Conservation (phyloP, 1,140 invertebrate genomes). For the Paralvinella palmiformis region DNA sequence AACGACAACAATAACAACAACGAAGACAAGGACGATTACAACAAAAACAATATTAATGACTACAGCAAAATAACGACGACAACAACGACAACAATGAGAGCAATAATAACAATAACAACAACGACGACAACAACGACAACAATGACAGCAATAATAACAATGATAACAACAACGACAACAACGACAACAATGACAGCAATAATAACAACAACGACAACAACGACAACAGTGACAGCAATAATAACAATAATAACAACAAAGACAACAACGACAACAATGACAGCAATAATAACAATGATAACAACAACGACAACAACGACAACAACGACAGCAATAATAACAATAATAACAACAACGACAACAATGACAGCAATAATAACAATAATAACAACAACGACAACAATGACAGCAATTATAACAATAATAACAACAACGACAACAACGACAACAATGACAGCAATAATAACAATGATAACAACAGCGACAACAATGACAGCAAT, state of each 20-base stretch:
- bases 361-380: background rate
- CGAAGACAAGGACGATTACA: too few species aligned
- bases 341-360: background rate
- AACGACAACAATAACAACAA: too few species aligned
- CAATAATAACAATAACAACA: too few species aligned
- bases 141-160: too few species aligned
- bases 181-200: too few species aligned
- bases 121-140: too few species aligned
- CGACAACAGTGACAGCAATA: background rate
- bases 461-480: conserved; percentile 2
- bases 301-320: background rate
- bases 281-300: background rate
- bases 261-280: background rate
- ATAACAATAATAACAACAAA: background rate
- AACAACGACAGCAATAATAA: background rate
- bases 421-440: conserved; percentile 4
- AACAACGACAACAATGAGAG: too few species aligned
- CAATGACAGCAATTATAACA: background rate
- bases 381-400: background rate
- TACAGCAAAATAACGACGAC: too few species aligned
- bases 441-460: conserved; percentile 5
- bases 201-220: too few species aligned
- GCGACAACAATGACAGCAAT: background rate
- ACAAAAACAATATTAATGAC: too few species aligned
- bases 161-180: too few species aligned